Base-by-base conservation (phyloP, 1,140 invertebrate species). In the Neuroterus valhalla region DNA sequence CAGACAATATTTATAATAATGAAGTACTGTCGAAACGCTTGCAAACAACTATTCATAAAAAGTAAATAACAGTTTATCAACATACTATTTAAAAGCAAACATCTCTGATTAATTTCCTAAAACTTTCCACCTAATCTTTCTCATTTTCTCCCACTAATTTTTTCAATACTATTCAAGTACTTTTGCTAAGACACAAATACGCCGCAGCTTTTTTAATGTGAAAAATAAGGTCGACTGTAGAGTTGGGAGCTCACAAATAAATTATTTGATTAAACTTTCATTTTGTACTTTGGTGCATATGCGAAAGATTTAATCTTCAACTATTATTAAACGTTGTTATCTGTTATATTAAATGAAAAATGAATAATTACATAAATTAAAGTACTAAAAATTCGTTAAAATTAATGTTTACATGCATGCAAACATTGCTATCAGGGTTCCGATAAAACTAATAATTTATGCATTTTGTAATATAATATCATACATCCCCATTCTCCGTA, bases 81-180 rank as follows among this genome's bases (percentile, higher is more conserved):
- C n/a, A n/a, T 62, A 62, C 31, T 6, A 62, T 38, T 62, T n/a
- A 3, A 15, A 62, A 62, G 26, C 31, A 62, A 31, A 31, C 15
- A 62, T 62, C 31, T 62, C 21, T 38, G 14, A n/a, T 21, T 52
- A 62, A 62, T 15, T n/a, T n/a, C n/a, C n/a, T n/a, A n/a, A n/a
- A n/a, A n/a, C 15, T 62, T 38, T 15, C 14, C 14, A 6, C 31
- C 55, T 62, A 62, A 52, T 52, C 46, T 17, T 48, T 52, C 19
- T 52, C 23, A 23, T 52, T 23, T 52, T 52, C 19, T 52, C 50
- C 2, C 17, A 52, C 23, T 19, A 15, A n/a, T 38, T 38, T 38
- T 8, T 38, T 38, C 31, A 38, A 38, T 8, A 38, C 31, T 38
- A 38, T 38, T 38, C 1, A 1, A 8, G 31, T 6, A 10, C 5